Evolutionary conservation across 2,888 invertebrate genomes (phyloP).

Genomic region (Patella pellucida): DNA sequence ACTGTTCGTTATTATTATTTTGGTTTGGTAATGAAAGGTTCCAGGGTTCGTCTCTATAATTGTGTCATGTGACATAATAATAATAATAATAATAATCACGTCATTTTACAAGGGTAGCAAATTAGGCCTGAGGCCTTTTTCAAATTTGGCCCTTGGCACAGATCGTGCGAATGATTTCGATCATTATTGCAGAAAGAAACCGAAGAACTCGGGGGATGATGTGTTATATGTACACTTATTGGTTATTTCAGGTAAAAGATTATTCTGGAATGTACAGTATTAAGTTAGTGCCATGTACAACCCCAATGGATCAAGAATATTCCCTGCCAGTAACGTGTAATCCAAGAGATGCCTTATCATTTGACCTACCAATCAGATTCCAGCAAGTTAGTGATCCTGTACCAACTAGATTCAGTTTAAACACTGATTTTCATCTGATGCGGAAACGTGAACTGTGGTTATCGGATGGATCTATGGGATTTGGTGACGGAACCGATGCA

Average conservation of each 20-base stretch:
- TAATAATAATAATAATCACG: too few species aligned
- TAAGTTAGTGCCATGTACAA: conserved; percentile 67
- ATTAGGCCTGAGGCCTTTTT: too few species aligned
- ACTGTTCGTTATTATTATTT: too few species aligned
- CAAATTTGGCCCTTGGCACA: too few species aligned
- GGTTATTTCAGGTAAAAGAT: conserved; percentile 61
- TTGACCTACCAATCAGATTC: conserved; percentile 68
- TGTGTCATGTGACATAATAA: too few species aligned
- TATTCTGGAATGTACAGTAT: conserved; percentile 68
- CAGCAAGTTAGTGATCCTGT: conserved; percentile 71
- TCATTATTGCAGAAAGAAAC: too few species aligned
- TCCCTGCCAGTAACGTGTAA: conserved; percentile 58
- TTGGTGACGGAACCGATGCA: conserved; percentile 54
- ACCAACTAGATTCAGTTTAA: conserved; percentile 65
- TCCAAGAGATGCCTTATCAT: conserved; percentile 63
- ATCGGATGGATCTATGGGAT: conserved; percentile 51
- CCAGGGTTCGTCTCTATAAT: too few species aligned
- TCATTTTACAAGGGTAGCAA: too few species aligned
- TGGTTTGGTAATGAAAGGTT: too few species aligned
- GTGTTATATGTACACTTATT: neutral
- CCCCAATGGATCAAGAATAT: conserved; percentile 55
- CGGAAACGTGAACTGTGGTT: conserved; percentile 65
- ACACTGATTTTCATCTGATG: conserved; percentile 66
- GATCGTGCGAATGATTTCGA: too few species aligned
- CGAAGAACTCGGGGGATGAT: too few species aligned